Evolutionary conservation across 2,797 vertebrate species (phyloP).

Genomic region (Microhierax caerulescens): DNA sequence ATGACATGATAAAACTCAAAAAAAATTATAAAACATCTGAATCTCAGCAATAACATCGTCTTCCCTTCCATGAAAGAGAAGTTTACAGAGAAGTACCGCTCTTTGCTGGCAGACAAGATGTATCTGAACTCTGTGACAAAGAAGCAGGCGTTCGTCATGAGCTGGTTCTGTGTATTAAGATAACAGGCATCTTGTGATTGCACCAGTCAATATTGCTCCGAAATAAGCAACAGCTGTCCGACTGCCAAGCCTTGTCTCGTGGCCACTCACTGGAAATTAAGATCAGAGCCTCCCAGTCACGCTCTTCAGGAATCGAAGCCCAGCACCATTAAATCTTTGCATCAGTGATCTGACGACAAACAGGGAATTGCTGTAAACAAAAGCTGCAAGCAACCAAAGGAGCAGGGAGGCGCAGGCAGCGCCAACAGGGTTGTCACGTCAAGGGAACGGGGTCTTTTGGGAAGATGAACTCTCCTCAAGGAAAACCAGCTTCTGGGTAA

Average conservation of each 20-base stretch:
- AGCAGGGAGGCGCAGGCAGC: neutral
- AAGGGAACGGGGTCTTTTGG: neutral
- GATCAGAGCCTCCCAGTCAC: neutral
- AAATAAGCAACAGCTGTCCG: neutral
- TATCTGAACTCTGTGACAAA: neutral
- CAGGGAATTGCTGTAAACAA: neutral
- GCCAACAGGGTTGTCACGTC: fast-evolving
- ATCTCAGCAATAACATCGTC: neutral
- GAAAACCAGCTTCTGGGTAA: neutral
- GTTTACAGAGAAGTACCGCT: neutral
- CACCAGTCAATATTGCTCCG: neutral
- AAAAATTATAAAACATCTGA: neutral
- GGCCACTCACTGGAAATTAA: neutral
- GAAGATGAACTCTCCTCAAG: neutral
- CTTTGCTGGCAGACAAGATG: neutral
- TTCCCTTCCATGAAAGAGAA: neutral
- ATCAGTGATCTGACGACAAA: neutral
- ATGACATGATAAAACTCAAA: neutral
- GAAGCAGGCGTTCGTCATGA: neutral
- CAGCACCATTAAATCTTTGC: neutral
- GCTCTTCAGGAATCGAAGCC: neutral
- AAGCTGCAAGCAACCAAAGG: neutral
- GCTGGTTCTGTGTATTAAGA: neutral
- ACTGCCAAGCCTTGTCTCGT: neutral
- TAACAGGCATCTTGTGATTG: neutral